phyloP scores from a whole-genome alignment of 92 coral and sea anemone species.

The Pocillopora meandrina region DNA sequence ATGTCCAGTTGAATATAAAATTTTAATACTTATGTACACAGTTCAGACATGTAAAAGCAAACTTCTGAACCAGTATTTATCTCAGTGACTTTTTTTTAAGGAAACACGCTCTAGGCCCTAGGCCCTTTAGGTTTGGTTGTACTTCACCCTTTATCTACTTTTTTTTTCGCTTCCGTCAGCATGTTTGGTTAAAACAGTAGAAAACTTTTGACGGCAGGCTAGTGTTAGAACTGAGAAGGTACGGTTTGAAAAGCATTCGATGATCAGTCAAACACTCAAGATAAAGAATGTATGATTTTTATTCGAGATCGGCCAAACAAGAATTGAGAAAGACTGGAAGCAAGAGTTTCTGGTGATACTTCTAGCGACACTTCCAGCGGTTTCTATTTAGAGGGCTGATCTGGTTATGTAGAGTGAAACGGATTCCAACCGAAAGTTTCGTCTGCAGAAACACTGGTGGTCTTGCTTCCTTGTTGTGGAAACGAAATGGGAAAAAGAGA shows the following conservation, averaged over 20 bases:
- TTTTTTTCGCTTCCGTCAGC: too few relatives aligned
- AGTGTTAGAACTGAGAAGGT: too few relatives aligned
- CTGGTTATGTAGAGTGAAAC: background rate
- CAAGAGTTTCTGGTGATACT: background rate
- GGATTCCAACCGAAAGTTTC: background rate
- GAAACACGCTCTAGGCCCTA: background rate
- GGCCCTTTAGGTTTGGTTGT: background rate
- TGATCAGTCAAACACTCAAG: too few relatives aligned
- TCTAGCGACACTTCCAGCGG: background rate
- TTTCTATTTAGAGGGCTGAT: background rate
- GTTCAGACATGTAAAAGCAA: too few relatives aligned
- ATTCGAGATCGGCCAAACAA: background rate
- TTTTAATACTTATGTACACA: too few relatives aligned
- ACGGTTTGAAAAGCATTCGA: too few relatives aligned
- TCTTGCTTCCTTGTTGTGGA: background rate
- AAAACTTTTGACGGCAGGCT: too few relatives aligned
- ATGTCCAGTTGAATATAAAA: too few relatives aligned
- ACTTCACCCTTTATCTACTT: too few relatives aligned
- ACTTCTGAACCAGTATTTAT: too few relatives aligned
- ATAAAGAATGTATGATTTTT: too few relatives aligned
- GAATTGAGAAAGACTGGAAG: background rate
- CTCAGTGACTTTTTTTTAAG: background rate
- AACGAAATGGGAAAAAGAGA: slow-evolving; percentile 76
- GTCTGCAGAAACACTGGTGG: background rate
- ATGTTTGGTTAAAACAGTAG: too few relatives aligned